These are phyloP conservation scores for Drosophila erecta DNA, from an alignment of 1,140 invertebrate species.

Conservation along the genomic window DNA sequence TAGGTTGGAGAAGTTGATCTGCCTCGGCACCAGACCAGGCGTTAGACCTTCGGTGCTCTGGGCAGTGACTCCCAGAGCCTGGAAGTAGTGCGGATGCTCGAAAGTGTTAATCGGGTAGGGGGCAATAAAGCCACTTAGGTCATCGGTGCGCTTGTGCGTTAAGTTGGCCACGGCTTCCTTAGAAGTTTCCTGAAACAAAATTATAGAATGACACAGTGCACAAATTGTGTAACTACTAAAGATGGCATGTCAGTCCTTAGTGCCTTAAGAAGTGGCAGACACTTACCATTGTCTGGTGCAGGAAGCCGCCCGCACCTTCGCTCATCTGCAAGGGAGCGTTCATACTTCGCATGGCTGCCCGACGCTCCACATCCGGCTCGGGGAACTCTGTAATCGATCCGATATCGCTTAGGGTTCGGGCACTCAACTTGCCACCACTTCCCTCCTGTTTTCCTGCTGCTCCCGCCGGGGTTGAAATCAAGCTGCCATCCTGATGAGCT, in stretches of 20 bases:
- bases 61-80: conserved; percentile 51
- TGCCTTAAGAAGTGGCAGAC: background rate
- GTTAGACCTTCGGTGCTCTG: conserved; percentile 63
- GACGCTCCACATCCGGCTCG: conserved; percentile 86
- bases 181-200: conserved; percentile 67
- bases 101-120: conserved; percentile 73
- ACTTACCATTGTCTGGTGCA: conserved; percentile 79
- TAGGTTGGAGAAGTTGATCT: conserved; percentile 82
- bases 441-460: conserved; percentile 70
- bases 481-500: conserved; percentile 49
- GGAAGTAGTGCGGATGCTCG: conserved; percentile 81
- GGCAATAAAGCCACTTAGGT: conserved; percentile 67
- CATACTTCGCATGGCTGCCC: conserved; percentile 81
- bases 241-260: background rate
- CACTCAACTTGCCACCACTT: conserved; percentile 85
- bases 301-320: conserved; percentile 58
- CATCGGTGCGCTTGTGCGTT: conserved; percentile 77
- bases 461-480: conserved; percentile 35
- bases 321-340: conserved; percentile 63
- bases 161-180: conserved; percentile 78
- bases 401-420: conserved; percentile 89
- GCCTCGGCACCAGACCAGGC: conserved; percentile 72
- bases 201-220: too few relatives aligned
- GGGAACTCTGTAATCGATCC: conserved; percentile 89
- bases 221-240: background rate